These are phyloP conservation scores for Mormoops blainvillei DNA, from an alignment of 2,113 vertebrate genomes.

Conservation along the genomic window DNA sequence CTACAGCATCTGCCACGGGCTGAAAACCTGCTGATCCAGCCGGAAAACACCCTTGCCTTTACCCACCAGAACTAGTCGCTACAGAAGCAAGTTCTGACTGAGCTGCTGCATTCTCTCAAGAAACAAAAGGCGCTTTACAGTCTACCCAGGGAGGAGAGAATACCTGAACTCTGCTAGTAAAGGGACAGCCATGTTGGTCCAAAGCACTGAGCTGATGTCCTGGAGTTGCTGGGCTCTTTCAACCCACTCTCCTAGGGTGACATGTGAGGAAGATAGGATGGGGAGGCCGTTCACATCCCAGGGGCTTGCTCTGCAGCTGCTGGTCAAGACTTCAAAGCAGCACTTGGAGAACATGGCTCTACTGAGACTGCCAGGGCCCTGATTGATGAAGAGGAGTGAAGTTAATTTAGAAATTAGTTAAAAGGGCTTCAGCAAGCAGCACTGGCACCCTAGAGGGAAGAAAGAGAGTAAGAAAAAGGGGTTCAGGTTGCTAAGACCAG, in stretches of 20 bases:
- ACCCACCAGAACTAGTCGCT: not conserved
- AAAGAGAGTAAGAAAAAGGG: not conserved
- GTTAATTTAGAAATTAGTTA: not conserved
- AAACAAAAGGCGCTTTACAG: not conserved
- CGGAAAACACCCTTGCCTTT: not conserved
- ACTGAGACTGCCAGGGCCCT: conserved; percentile 92
- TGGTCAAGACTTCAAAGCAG: conserved; percentile 90
- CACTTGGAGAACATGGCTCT: conserved; percentile 92
- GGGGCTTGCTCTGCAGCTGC: conserved; percentile 74
- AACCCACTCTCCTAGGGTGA: conserved; percentile 91
- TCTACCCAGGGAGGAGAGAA: not conserved
- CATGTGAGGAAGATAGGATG: conserved; percentile 86
- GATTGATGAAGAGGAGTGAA: not conserved
- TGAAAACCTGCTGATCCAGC: not conserved
- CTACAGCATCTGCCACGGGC: not conserved
- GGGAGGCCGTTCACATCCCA: conserved; percentile 86
- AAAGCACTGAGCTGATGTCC: conserved; percentile 86
- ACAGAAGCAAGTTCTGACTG: not conserved
- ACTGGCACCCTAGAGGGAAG: not conserved
- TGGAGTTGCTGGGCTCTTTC: conserved; percentile 90
- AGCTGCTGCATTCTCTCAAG: not conserved
- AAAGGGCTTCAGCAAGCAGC: not conserved
- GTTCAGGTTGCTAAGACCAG: not conserved
- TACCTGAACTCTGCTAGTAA: conserved; percentile 91
- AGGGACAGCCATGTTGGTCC: conserved; percentile 90